Percentiles rank a stretch among this genome's conserved stretches.
phyloP scores from a whole-genome alignment of 2,113 vertebrate genomes.

The Pituophis catenifer region DNA sequence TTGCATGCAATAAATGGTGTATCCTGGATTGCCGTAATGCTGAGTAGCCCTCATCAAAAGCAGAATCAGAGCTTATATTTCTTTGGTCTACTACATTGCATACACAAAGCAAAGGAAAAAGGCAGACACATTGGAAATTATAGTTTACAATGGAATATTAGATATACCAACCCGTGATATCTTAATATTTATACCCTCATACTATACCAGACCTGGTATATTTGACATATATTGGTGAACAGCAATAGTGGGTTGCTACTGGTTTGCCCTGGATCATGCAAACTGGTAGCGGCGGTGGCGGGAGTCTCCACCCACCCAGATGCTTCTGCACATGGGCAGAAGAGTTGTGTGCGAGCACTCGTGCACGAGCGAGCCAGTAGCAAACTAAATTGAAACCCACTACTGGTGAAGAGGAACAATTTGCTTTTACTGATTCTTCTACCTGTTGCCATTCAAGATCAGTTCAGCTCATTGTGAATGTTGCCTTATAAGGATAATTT shows the following conservation, averaged over 20 bases:
- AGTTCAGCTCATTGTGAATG: not conserved
- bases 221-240: not conserved
- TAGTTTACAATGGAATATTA: not conserved
- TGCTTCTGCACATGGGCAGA: no score
- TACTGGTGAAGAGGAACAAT: not conserved
- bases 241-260: not conserved
- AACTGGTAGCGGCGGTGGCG: no score
- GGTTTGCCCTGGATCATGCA: no score
- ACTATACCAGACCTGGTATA: not conserved
- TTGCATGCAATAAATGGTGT: not conserved
- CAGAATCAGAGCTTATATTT: not conserved
- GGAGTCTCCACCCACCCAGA: no score
- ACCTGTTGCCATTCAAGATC: not conserved
- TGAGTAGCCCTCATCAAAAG: not conserved
- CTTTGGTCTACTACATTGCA: not conserved
- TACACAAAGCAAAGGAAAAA: not conserved
- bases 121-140: not conserved
- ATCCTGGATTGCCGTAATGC: not conserved
- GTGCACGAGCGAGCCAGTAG: no score
- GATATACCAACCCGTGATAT: not conserved
- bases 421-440: not conserved
- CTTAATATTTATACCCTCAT: not conserved
- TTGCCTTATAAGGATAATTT: not conserved
- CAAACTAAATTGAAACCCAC: no score
- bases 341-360: no score